phyloP scores from a whole-genome alignment of 2,888 invertebrate species.

The Drosophila nigritarsus region DNA sequence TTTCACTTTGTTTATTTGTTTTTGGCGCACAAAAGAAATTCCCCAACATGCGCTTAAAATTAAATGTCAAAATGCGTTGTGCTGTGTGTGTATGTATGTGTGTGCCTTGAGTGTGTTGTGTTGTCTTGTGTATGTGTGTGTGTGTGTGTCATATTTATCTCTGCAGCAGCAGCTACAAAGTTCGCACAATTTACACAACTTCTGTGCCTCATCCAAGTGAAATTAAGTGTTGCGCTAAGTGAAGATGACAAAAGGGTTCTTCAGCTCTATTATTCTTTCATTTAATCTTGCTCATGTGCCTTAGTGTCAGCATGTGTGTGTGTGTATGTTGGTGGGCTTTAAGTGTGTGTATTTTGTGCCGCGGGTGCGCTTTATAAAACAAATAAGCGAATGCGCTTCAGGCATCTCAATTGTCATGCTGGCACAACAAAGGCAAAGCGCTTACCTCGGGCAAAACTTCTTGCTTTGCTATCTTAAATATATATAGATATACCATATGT shows the following conservation, averaged over 20 bases:
- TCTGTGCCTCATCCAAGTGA: slow-evolving; percentile 72
- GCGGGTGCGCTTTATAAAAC: slow-evolving; percentile 78
- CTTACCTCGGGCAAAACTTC: slow-evolving; percentile 50
- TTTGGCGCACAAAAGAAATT: slow-evolving; percentile 79
- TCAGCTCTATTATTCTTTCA: slow-evolving; percentile 79
- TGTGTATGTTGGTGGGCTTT: slow-evolving; percentile 24
- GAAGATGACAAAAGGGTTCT: slow-evolving; percentile 81
- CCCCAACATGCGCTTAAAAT: slow-evolving; percentile 83
- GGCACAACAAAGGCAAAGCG: slow-evolving; percentile 47
- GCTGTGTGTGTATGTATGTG: slow-evolving; percentile 5
- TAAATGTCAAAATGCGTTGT: slow-evolving; percentile 78
- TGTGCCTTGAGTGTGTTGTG: slow-evolving; percentile 28
- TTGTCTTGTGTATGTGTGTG: slow-evolving; percentile 33
- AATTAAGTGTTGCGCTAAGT: slow-evolving; percentile 80
- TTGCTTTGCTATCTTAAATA: slow-evolving; percentile 21
- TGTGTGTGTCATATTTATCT: slow-evolving; percentile 70
- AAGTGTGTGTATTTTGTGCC: slow-evolving; percentile 44
- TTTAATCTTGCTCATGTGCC: slow-evolving; percentile 66
- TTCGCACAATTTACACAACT: slow-evolving; percentile 79
- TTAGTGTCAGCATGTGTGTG: slow-evolving; percentile 5
- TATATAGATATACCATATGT: background rate
- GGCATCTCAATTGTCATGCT: slow-evolving; percentile 75
- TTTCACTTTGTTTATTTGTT: slow-evolving; percentile 74
- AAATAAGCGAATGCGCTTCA: slow-evolving; percentile 71
- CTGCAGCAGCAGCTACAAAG: slow-evolving; percentile 66